Base-by-base conservation (phyloP, 2,113 vertebrate genomes). In the Melanerpes aurifrons region DNA sequence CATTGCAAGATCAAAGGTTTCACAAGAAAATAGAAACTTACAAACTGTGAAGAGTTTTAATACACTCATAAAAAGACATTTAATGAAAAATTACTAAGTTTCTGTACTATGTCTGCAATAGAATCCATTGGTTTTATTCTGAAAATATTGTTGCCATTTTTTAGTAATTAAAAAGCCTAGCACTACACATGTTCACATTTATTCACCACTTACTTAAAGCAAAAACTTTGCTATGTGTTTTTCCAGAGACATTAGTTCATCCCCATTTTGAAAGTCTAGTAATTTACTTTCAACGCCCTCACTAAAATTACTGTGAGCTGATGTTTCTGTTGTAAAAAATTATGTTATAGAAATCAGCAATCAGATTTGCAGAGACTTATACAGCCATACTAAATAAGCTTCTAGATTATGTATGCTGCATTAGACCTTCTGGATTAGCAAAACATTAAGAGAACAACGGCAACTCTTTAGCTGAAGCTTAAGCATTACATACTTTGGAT, bases 111-210 rank as follows among this genome's bases (percentile, higher is more conserved):
- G 90, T 94, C 68, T 96, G 93, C 94, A 97, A 96, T 97, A 92
- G 83, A 96, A 96, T 96, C 95, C 78, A 93, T 94, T 86, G 73
- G 64, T 76, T 97, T 98, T 97, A 96, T 96, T 98, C 94, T 96
- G 96, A 98, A 98, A 98, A 97, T 98, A 98, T 81, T 95, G 96
- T 97, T 96, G 95, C 96, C 86, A 97, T 95, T 96, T 97, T 90
- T 28, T 84, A 97, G 91, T 97, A 95, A 95, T 96, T 95, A 94
- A 89, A 97, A 96, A 97, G 97, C 91, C 93, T 96, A 95, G 93
- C 96, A 95, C 97, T 97, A 96, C 94, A 97, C 73, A 48, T 91
- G 92, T 97, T 96, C 97, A 97, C 95, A 95, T 93, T 66, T 97
- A 97, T 97, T 97, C 97, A 96, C 90, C 92, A 97, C 16, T 89